Base-by-base conservation (phyloP, 2,113 vertebrate species). In the Psephotus haematonotus region DNA sequence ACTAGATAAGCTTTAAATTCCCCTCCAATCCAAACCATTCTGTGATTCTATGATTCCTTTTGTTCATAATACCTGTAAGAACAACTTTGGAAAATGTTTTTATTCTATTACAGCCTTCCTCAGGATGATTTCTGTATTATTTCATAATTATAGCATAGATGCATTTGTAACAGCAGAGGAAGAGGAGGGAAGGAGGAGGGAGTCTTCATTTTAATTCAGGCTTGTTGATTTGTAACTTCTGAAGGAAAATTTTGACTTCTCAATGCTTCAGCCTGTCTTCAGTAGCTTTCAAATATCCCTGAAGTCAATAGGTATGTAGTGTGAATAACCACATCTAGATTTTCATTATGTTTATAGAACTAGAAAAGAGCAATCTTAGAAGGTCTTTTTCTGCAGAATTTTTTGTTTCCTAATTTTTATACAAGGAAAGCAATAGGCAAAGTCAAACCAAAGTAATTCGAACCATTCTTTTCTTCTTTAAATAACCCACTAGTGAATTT, bases 401-500 rank as follows among this genome's bases (percentile, higher is more conserved):
- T 89, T 82, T 55, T 82, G 53, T 53, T n/a, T 76, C 16, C 57
- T 68, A 17, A 60, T 59, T 44, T 57, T 79, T 72, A 25, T 65
- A 10, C 44, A 57, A 78, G 27, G 52, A 33, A 86, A 76, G 37
- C 87, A 82, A 57, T 5, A 86, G 37, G 52, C 47, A 43, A 87
- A 82, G 86, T 95, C 91, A 69, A 84, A 93, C 69, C 64, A 91
- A 80, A 91, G 79, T 71, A 75, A 72, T 65, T 62, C 53, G 78
- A 88, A 95, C 71, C 17, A 55, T 82, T 44, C 39, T 89, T 95
- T 84, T 90, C 47, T 86, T 94, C 72, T 83, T 96, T 49, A 87
- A 64, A 92, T 76, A 89, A 91, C 57, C 68, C 84, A 70, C 67
- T 57, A 29, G 90, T 87, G 86, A 93, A 86, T 97, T 91, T 94